Evolutionary conservation across 1,140 invertebrate genomes (phyloP), one percentile per base, ranked within the genome.

Genomic region (Drosophila mauritiana): DNA sequence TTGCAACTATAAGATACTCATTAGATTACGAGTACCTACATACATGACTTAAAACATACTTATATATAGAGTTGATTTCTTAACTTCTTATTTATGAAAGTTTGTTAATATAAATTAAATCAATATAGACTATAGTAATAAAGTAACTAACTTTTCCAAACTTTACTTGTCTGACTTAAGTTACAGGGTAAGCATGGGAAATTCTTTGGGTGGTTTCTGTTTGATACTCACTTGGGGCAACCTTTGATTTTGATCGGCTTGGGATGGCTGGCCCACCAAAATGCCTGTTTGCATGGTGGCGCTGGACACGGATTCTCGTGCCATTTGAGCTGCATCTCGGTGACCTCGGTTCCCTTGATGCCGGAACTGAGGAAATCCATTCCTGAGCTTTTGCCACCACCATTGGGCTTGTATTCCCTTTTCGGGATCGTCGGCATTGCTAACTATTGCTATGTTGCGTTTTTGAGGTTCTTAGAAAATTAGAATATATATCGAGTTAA

Each of bases 251-350:
- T 89, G 56, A 91, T 53, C 12, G 90, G 77, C 45, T 91, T 91
- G n/a, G 90, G 90, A n/a, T 86, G 90, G 45, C 77, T 84, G 58
- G 90, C 83, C 90, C 90, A 91, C 90, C 90, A 91, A 61, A 91
- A 91, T 27, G 82, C 73, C 62, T 91, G 90, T 57, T 91, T 80
- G 55, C 90, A 91, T 10, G 90, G 90, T 4, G 90, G 90, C 0
- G 90, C 90, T 0, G 82, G 82, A n/a, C 90, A 91, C 3, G 84
- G 76, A 25, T 69, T 68, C 3, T 91, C 80, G 75, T 91, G 78
- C 77, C 82, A 91, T 17, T 91, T 91, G 11, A 91, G 57, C 52
- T 91, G 86, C 80, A 91, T 90, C 68, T 91, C 90, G 8, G 86
- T 88, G 43, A 88, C 84, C 55, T 88, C 84, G 5, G 90, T 84